Base-by-base conservation (phyloP, 2,888 invertebrate genomes). In the Diarsia mendica region DNA sequence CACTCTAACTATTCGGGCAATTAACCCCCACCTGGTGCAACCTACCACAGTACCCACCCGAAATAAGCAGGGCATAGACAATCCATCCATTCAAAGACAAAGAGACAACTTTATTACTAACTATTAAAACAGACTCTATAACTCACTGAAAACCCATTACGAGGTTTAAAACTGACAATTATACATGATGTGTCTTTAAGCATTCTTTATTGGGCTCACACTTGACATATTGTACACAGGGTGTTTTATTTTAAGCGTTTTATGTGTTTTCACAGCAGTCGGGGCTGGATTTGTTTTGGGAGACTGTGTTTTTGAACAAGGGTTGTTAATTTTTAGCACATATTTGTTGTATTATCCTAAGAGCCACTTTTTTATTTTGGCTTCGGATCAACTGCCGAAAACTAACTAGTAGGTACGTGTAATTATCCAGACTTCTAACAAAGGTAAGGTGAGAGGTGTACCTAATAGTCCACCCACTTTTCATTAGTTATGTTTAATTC, bases 251-350 rank as follows among this genome's bases (percentile, higher is more conserved):
- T 94, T 92, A 80, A 88, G 89, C 85, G 87, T 89, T 93, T 94
- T 92, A 94, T 94, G 92, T 94, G 93, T 94, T 94, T 94, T 92
- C 88, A 92, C 93, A 93, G 91, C 91, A 91, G 92, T 92, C 86
- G 85, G 75, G 87, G 67, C 90, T 88, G 87, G 78, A 84, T 77
- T 75, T 88, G 88, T 90, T 87, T 83, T 82, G 67, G 72, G 85
- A 75, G 82, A 64, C 60, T 65, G 64, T 82, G 79, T 60, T 80
- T 85, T 70, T 71, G 23, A 58, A 65, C 39, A 33, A 44, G 51
- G 23, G 64, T 71, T 71, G 77, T 80, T 83, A 80, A 70, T 49
- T 77, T 80, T 85, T 84, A 73, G 79, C 74, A 77, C 39, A 66
- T 23, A 53, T n/a, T 72, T 10, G 2, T 23, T n/a, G 60, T 58